Conservation (phyloP, 2,113 vertebrate species). For the Pandion haliaetus region DNA sequence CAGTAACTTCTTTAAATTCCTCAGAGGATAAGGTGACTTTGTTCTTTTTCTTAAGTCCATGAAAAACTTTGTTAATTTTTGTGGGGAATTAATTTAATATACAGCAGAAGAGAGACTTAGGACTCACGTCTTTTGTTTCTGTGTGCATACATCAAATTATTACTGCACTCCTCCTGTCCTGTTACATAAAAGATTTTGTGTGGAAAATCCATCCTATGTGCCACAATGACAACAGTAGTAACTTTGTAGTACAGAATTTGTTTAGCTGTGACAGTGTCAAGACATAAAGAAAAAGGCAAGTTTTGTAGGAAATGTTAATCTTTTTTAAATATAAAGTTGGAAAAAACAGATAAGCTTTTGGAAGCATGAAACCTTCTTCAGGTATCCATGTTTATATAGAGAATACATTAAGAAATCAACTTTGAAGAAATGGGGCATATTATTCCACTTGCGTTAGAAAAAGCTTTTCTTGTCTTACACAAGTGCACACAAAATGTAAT, state of each 20-base stretch:
- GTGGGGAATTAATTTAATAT: neutral
- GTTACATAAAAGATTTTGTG: neutral
- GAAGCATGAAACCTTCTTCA: neutral
- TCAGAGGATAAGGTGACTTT: neutral
- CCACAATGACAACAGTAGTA: neutral
- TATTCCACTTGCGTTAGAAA: neutral
- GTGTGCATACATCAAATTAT: neutral
- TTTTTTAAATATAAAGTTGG: neutral
- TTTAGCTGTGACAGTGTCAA: neutral
- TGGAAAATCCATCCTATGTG: neutral
- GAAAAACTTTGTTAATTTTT: neutral
- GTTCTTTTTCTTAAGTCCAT: neutral
- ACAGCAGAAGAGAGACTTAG: neutral
- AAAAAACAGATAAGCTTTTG: neutral
- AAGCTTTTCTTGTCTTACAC: neutral
- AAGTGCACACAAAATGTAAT: neutral
- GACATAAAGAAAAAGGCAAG: neutral
- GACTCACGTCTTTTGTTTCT: neutral
- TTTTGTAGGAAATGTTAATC: neutral
- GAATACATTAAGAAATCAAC: neutral
- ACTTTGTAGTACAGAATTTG: neutral
- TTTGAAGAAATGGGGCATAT: neutral
- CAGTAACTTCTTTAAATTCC: neutral
- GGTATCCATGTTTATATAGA: neutral
- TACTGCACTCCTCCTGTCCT: neutral